Evolutionary conservation across 2,797 vertebrate species (phyloP).

Genomic region (Anas bahamensis): DNA sequence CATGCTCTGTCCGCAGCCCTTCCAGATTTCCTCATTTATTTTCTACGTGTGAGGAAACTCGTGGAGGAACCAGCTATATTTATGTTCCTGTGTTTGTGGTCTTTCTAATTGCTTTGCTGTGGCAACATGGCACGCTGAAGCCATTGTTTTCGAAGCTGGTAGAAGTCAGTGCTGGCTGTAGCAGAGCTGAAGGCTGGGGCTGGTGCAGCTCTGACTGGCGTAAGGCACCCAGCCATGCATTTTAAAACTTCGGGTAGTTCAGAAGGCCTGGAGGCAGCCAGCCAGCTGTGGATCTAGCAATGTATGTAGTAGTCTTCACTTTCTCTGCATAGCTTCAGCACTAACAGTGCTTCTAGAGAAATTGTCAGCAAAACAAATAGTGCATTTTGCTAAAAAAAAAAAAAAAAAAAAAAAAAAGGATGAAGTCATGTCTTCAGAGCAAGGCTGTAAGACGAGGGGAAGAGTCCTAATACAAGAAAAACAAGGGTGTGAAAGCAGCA

Average conservation of each 20-base stretch:
- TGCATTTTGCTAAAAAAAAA: background rate
- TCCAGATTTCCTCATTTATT: background rate
- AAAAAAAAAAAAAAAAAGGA: background rate
- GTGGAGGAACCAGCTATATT: background rate
- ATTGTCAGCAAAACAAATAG: background rate
- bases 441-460: constrained; percentile 48
- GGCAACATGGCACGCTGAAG: background rate
- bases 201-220: accelerated
- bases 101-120: constrained; percentile 4
- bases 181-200: background rate
- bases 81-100: background rate
- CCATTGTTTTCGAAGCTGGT: background rate
- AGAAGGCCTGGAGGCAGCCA: background rate
- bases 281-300: background rate
- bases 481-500: constrained; percentile 70
- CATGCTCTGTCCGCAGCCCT: background rate
- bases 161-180: background rate
- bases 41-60: background rate
- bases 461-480: constrained; percentile 64
- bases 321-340: background rate
- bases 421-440: constrained; percentile 45
- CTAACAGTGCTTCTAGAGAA: background rate
- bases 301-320: background rate
- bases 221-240: background rate
- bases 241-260: constrained; percentile 1